Evolutionary conservation across 1,140 invertebrate species (phyloP), one percentile per base, ranked within the genome.

Genomic region (Megathymus violae): DNA sequence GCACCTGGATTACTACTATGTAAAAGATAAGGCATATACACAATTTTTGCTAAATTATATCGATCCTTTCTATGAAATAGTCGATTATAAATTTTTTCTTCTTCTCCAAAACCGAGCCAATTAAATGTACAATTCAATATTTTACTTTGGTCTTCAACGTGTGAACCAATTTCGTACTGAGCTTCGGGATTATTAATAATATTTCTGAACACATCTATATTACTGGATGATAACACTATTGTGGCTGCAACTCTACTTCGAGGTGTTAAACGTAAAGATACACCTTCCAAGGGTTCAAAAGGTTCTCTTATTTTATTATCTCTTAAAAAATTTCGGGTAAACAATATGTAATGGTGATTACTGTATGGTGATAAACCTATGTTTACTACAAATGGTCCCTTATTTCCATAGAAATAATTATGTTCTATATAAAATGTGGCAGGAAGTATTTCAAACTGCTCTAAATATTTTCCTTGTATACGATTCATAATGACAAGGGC

Each of bases 91-190:
- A 98, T 95, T 75, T 94, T 93, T 43, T 94, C 93, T 80, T 97
- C 97, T 64, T 95, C 94, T 0, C 92, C 92, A 72, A 92, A 95
- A 10, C 98, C 97, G 64, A 99, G 93, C 96, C 97, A 99, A 80
- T 99, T 99, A 73, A 94, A 96, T 3, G 97, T 97, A 64, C 97
- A 98, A 83, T 99, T 97, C 5, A 99, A 96, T n/a, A 94, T 92
- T 88, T 97, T 95, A 70, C 97, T 98, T 78, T 99, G 98, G 83
- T 99, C 98, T 73, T 96, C 95, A 1, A 99, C 92, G 79, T 99
- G 98, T 0, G 97, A 98, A 0, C 97, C 98, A 44, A 99, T 95
- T 92, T 99, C 98, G 82, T 97, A 99, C 54, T 93, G 94, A 10
- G 97, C 97, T 47, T 96, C 94, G 0, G 94, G 95, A 92, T 99